Conservation (phyloP, 2,888 invertebrate species). For the Lithodes maja region DNA sequence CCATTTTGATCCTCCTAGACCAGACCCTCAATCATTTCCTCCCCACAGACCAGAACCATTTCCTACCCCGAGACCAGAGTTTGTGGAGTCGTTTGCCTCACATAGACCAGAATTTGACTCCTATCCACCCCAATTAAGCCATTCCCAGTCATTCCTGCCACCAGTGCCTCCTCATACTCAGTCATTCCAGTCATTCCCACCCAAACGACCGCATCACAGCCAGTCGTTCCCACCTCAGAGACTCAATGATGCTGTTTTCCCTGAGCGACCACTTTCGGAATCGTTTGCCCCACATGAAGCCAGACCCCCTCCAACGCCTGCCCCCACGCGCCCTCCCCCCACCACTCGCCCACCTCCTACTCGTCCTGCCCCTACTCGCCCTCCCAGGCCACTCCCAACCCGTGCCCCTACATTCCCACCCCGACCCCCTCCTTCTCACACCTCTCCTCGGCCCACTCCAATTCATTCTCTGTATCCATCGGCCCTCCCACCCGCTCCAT, state of each 20-base stretch:
- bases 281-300: neutral
- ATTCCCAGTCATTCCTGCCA: neutral
- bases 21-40: constrained; percentile 10
- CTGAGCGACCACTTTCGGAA: neutral
- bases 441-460: neutral
- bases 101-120: neutral
- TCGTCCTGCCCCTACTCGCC: neutral
- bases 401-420: neutral
- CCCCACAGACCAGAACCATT: constrained; percentile 17
- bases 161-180: neutral
- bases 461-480: neutral
- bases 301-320: neutral
- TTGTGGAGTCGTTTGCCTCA: neutral
- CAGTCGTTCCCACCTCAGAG: neutral
- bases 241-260: neutral
- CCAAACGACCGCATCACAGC: neutral
- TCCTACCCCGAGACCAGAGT: neutral
- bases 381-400: neutral
- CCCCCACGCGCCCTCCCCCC: neutral
- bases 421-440: neutral
- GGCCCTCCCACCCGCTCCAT: constrained; percentile 10
- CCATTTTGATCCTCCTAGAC: neutral
- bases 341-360: neutral
- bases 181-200: neutral
- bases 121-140: neutral